phyloP scores from a whole-genome alignment of 2,797 vertebrate species.

The Tolypeutes matacus region DNA sequence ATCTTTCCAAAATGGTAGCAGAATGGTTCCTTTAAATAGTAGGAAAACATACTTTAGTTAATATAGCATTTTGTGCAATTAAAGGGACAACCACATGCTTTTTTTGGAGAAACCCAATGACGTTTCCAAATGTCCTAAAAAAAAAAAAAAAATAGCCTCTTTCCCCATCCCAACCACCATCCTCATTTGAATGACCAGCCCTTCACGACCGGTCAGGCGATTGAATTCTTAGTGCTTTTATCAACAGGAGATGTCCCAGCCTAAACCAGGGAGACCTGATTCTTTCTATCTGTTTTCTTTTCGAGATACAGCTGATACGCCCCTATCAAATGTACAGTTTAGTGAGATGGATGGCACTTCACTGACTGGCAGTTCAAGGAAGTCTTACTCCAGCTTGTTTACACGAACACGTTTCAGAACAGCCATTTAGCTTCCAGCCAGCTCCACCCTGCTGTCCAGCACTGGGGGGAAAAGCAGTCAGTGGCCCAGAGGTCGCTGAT shows the following conservation, averaged over 20 bases:
- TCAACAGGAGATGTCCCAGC: slow-evolving; percentile 48
- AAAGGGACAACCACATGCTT: not conserved
- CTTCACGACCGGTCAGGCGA: not conserved
- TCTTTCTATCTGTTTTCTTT: slow-evolving; percentile 89
- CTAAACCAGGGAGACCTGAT: slow-evolving; percentile 33
- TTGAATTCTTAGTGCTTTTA: slow-evolving; percentile 64
- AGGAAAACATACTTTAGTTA: slow-evolving; percentile 6
- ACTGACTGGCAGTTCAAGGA: slow-evolving; percentile 89
- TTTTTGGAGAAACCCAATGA: not conserved
- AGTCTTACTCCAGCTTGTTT: slow-evolving; percentile 88
- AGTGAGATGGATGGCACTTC: slow-evolving; percentile 89
- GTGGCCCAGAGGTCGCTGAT: slow-evolving; percentile 86
- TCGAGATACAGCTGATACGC: slow-evolving; percentile 77
- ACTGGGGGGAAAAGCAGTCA: slow-evolving; percentile 84
- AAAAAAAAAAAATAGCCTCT: not conserved
- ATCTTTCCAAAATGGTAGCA: not conserved
- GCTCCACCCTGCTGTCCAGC: slow-evolving; percentile 79
- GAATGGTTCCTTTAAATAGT: not conserved
- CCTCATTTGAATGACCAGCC: slow-evolving; percentile 16
- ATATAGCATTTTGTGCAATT: not conserved
- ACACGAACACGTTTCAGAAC: slow-evolving; percentile 89
- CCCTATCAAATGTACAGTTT: slow-evolving; percentile 85
- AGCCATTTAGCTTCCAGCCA: slow-evolving; percentile 88
- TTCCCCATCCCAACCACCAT: not conserved
- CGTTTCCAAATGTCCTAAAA: not conserved